Evolutionary conservation across 2,888 invertebrate species (phyloP).

Genomic region (Epiblema foenella): DNA sequence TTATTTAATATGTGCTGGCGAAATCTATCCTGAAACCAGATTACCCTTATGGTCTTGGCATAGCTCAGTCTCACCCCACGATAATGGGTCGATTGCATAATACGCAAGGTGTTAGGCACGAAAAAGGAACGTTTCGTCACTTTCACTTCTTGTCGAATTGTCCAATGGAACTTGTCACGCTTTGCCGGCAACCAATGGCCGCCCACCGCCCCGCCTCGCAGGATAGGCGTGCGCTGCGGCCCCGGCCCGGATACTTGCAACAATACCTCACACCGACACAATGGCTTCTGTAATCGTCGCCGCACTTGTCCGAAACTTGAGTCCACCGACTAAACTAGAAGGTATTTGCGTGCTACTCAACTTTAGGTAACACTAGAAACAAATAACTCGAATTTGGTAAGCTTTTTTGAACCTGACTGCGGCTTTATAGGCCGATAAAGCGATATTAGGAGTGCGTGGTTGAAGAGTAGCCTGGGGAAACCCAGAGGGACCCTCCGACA

Average conservation of each 20-base stretch:
- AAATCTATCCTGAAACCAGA: not conserved
- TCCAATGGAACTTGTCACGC: constrained; percentile 82
- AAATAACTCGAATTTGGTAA: too few relatives aligned
- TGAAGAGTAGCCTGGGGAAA: too few relatives aligned
- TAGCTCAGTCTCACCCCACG: constrained; percentile 48
- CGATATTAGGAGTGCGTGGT: too few relatives aligned
- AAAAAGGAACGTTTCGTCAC: constrained; percentile 73
- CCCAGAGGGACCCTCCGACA: too few relatives aligned
- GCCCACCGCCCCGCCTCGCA: constrained; percentile 76
- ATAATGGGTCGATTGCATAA: constrained; percentile 56
- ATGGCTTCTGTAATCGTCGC: constrained; percentile 43
- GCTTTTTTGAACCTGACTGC: too few relatives aligned
- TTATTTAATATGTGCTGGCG: too few relatives aligned
- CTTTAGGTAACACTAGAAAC: too few relatives aligned
- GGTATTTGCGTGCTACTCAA: too few relatives aligned
- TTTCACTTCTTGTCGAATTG: constrained; percentile 76
- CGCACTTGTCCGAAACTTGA: constrained; percentile 30
- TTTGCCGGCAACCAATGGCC: constrained; percentile 79
- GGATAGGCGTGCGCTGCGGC: constrained; percentile 73
- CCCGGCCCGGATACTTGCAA: constrained; percentile 65
- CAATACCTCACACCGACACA: constrained; percentile 51
- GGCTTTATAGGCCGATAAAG: too few relatives aligned
- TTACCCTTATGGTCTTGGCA: not conserved
- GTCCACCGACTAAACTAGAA: not conserved
- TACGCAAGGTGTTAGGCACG: constrained; percentile 68